A percentile compares a stretch with the other conserved stretches of the same genome.
Evolutionary conservation across 2,113 vertebrate genomes (phyloP).

Genomic region (Apaloderma vittatum): DNA sequence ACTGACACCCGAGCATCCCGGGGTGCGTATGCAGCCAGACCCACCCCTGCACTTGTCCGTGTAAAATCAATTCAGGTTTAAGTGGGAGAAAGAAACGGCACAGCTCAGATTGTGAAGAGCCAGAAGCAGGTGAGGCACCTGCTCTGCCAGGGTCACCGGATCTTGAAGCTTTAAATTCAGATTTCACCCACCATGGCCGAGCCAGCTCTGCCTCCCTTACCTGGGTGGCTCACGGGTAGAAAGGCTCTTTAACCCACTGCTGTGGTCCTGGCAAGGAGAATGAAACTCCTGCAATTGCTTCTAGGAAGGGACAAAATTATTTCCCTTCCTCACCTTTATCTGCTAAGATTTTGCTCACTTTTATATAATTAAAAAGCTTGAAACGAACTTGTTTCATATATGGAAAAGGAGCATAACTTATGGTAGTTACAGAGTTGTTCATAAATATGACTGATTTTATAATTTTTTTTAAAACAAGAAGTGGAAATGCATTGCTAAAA

Average conservation of each 20-base stretch:
- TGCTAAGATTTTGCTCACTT: background rate
- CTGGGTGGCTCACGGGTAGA: accelerated
- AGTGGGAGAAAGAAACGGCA: background rate
- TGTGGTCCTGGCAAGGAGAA: background rate
- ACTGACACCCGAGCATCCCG: background rate
- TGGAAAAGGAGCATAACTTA: background rate
- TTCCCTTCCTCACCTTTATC: background rate
- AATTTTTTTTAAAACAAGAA: background rate
- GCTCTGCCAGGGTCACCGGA: background rate
- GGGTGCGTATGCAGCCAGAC: accelerated
- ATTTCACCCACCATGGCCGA: accelerated
- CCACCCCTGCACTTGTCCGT: accelerated
- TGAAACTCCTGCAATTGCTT: too few relatives aligned
- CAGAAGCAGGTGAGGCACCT: background rate
- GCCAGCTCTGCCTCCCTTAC: background rate
- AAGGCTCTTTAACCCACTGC: too few relatives aligned
- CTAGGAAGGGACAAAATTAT: background rate
- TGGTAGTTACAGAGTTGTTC: background rate
- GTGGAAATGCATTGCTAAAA: background rate
- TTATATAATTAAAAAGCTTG: slow-evolving; percentile 23
- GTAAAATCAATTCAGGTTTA: background rate
- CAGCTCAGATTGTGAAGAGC: background rate
- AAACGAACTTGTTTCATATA: background rate
- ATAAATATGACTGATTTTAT: background rate
- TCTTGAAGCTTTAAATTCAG: background rate